These are phyloP conservation scores for Lucilia cuprina DNA, from an alignment of 1,140 invertebrate genomes.

Conservation along the genomic window DNA sequence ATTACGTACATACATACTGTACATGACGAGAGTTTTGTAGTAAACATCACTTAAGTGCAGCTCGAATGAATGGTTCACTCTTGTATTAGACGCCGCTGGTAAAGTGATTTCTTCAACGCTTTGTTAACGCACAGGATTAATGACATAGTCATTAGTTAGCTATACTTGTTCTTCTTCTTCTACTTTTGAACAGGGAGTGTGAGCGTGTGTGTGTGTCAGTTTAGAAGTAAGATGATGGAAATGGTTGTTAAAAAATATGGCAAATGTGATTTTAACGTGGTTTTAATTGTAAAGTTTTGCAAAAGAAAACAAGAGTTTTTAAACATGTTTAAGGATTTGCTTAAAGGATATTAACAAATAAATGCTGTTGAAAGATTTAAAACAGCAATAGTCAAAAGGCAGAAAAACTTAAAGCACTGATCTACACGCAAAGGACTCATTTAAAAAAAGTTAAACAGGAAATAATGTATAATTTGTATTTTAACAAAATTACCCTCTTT, in stretches of 20 bases:
- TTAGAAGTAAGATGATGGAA: background rate
- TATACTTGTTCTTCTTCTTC: background rate
- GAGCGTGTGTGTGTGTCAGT: background rate
- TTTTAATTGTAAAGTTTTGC: slow-evolving; percentile 52
- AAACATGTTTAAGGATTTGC: slow-evolving; percentile 20
- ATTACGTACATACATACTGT: background rate
- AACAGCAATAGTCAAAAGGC: background rate
- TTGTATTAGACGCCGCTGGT: slow-evolving; percentile 52
- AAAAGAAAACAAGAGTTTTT: background rate
- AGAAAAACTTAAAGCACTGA: background rate
- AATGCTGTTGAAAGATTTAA: slow-evolving; percentile 25
- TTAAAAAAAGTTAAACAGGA: slow-evolving; percentile 19
- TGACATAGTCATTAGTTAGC: slow-evolving; percentile 56
- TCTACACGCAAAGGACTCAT: slow-evolving; percentile 29
- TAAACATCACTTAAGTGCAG: background rate
- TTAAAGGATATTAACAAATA: slow-evolving; percentile 30
- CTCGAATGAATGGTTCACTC: slow-evolving; percentile 18
- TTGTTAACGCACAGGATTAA: slow-evolving; percentile 61
- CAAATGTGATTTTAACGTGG: slow-evolving; percentile 62
- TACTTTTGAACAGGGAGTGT: background rate
- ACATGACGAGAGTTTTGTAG: slow-evolving; percentile 45
- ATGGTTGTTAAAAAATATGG: slow-evolving; percentile 34
- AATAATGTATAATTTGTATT: slow-evolving; percentile 4
- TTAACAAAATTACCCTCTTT: background rate
- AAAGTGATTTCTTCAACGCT: slow-evolving; percentile 63